Conservation (phyloP, 1,140 invertebrate species). For the Drosophila varians region DNA sequence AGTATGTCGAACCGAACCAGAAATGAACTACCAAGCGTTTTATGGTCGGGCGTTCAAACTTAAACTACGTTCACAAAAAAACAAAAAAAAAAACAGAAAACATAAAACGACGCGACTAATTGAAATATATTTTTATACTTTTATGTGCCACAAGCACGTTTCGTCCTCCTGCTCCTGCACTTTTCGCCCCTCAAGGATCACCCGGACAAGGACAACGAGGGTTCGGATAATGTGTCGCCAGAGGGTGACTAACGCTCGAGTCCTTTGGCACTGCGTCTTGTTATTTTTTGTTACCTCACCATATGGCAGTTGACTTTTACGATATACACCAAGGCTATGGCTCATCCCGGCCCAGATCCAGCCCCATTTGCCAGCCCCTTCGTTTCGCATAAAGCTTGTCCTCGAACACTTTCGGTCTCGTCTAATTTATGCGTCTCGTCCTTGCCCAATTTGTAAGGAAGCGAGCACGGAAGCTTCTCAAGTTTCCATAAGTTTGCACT, state of each 20-base stretch:
- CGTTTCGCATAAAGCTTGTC: conserved; percentile 34
- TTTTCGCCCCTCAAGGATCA: conserved; percentile 7
- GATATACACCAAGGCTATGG: conserved; percentile 24
- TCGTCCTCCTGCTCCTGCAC: background rate
- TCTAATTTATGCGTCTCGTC: conserved; percentile 57
- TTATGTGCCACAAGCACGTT: conserved; percentile 57
- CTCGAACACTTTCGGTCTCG: conserved; percentile 42
- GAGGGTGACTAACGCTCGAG: conserved; percentile 48
- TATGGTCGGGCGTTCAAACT: conserved; percentile 53
- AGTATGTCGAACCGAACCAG: conserved; percentile 42
- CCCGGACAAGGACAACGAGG: conserved; percentile 26
- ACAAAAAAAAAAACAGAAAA: no score
- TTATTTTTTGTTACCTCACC: conserved; percentile 79
- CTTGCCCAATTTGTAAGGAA: conserved; percentile 50
- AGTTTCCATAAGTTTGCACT: conserved; percentile 50
- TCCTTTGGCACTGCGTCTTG: conserved; percentile 45
- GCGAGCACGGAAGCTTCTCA: conserved; percentile 24
- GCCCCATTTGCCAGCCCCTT: conserved; percentile 4
- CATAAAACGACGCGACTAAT: conserved; percentile 55
- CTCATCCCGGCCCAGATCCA: conserved; percentile 1
- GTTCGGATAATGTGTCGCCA: conserved; percentile 58
- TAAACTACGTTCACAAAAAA: conserved; percentile 47
- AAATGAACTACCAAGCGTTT: conserved; percentile 70
- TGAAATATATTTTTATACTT: conserved; percentile 72
- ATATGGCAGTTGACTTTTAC: conserved; percentile 76